Evolutionary conservation across 1,140 invertebrate genomes (phyloP).

Genomic region (Hormaphis cornu): DNA sequence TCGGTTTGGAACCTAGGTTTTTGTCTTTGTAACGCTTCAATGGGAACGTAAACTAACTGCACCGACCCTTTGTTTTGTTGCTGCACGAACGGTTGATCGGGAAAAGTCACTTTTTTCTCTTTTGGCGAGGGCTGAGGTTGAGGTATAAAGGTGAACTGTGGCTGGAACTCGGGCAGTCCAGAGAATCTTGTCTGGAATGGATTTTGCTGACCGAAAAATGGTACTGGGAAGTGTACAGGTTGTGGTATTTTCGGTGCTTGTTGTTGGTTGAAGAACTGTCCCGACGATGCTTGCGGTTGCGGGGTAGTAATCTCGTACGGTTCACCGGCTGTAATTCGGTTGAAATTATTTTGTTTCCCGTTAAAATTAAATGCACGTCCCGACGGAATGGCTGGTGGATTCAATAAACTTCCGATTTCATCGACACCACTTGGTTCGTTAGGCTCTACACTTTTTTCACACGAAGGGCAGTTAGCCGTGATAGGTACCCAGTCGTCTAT

Average conservation of each 20-base stretch:
- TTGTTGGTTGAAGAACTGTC: neutral
- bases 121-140: neutral
- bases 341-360: neutral
- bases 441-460: neutral
- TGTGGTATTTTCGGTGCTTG: constrained; percentile 12
- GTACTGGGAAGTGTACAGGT: constrained; percentile 18
- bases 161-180: neutral
- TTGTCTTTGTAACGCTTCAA: constrained; percentile 54
- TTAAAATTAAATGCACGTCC: constrained; percentile 7
- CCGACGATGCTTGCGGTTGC: neutral
- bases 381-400: constrained; percentile 13
- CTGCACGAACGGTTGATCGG: constrained; percentile 18
- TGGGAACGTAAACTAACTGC: constrained; percentile 66
- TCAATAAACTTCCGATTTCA: constrained; percentile 33
- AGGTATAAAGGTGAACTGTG: constrained; percentile 11
- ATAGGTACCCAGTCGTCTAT: constrained; percentile 34
- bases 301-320: constrained; percentile 8
- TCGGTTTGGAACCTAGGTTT: constrained; percentile 1
- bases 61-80: constrained; percentile 53
- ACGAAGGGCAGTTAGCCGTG: neutral
- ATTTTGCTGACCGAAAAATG: constrained; percentile 14
- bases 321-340: neutral
- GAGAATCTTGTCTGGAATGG: constrained; percentile 6
- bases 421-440: neutral
- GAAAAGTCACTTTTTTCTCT: constrained; percentile 21